These are phyloP conservation scores for Hemaris fuciformis DNA, from an alignment of 2,888 invertebrate species.

Conservation along the genomic window DNA sequence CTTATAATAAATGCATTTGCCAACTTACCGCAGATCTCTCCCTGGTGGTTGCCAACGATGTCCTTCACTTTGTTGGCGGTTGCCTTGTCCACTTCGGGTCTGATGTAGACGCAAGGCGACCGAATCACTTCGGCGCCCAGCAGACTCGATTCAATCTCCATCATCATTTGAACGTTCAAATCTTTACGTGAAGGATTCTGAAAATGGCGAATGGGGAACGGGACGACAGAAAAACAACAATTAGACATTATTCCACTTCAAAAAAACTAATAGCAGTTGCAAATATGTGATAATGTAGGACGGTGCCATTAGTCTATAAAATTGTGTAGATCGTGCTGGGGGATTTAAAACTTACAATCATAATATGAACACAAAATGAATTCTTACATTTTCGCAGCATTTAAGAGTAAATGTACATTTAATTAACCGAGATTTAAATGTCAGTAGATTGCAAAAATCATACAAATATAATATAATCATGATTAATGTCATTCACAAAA, in stretches of 20 bases:
- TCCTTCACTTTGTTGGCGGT: constrained; percentile 91
- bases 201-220: constrained; percentile 36
- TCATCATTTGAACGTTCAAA: constrained; percentile 95
- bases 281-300: constrained; percentile 7
- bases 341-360: background rate
- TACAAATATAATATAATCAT: background rate
- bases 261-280: constrained; percentile 8
- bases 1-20: too few relatives aligned
- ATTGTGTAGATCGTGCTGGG: background rate
- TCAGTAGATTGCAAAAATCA: background rate
- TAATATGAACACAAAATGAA: background rate
- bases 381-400: background rate
- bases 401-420: background rate
- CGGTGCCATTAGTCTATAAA: background rate
- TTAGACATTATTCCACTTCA: constrained; percentile 13
- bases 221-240: constrained; percentile 11
- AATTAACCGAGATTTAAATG: background rate
- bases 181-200: constrained; percentile 95
- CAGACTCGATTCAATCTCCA: constrained; percentile 92
- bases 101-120: constrained; percentile 90
- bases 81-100: constrained; percentile 92
- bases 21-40: constrained; percentile 84
- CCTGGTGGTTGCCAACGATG: constrained; percentile 93
- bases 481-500: background rate
- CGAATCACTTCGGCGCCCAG: constrained; percentile 90